A percentile compares a stretch with the other conserved stretches of the same genome.
Evolutionary conservation across 2,113 vertebrate genomes (phyloP).

Genomic region (Pelvicachromis taeniatus): DNA sequence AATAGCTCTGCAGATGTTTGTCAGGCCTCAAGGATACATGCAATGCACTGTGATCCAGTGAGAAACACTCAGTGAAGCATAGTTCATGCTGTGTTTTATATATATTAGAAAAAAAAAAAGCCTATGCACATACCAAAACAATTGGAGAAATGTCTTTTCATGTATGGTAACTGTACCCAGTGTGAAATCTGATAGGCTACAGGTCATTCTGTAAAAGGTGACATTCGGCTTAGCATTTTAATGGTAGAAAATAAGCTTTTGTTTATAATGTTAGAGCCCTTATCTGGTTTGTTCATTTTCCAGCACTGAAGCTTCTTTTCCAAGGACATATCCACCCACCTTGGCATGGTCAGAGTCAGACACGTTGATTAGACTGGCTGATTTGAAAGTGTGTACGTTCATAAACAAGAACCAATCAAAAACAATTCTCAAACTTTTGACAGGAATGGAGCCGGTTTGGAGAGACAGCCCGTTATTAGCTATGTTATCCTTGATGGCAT

Average conservation of each 20-base stretch:
- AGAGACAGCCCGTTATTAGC: neutral
- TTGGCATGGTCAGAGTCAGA: neutral
- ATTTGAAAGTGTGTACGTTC: neutral
- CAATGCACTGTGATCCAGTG: neutral
- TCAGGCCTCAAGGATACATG: neutral
- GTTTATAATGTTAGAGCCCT: neutral
- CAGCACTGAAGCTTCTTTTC: neutral
- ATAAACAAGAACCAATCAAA: neutral
- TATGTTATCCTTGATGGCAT: neutral
- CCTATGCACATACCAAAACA: neutral
- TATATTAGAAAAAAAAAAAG: fast-evolving
- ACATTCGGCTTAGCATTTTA: neutral
- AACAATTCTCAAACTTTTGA: neutral
- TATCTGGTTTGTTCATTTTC: neutral
- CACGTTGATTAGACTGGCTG: neutral
- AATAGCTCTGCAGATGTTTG: neutral
- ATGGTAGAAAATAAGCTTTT: neutral
- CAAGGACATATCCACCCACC: neutral
- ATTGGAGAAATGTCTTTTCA: no score
- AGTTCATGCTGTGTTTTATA: neutral
- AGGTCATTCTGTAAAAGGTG: neutral
- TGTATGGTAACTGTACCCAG: neutral
- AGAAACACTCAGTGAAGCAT: neutral
- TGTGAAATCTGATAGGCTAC: neutral
- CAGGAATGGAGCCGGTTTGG: neutral